phyloP scores from a whole-genome alignment of 2,888 invertebrate genomes.

The Eulithis prunata region DNA sequence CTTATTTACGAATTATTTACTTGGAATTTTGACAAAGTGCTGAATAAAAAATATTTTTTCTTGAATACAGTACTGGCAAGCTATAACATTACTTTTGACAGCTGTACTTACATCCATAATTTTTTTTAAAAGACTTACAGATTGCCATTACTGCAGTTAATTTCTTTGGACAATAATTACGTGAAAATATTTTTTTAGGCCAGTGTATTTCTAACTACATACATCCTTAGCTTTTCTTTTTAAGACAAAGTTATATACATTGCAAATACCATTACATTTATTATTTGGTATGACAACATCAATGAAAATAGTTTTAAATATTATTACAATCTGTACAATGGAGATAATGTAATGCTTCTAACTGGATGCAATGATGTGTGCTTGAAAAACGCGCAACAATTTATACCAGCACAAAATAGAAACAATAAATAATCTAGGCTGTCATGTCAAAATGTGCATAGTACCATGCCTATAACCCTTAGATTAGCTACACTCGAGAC shows the following conservation, averaged over 20 bases:
- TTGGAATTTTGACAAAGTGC: slow-evolving; percentile 30
- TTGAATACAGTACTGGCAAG: slow-evolving; percentile 3
- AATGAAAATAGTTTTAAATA: slow-evolving; percentile 66
- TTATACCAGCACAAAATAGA: not conserved
- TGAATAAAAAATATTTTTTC: slow-evolving; percentile 16
- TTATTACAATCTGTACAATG: slow-evolving; percentile 60
- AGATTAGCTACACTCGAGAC: too few species aligned
- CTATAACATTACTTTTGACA: not conserved
- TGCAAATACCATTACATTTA: slow-evolving; percentile 55
- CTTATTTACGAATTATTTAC: slow-evolving; percentile 57
- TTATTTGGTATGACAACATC: slow-evolving; percentile 54
- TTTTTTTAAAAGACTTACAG: not conserved
- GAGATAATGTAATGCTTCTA: slow-evolving; percentile 5
- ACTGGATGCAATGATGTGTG: not conserved
- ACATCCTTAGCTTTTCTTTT: slow-evolving; percentile 56
- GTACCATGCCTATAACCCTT: too few species aligned
- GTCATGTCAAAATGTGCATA: too few species aligned
- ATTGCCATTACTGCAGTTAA: slow-evolving; percentile 7
- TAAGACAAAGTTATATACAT: slow-evolving; percentile 49
- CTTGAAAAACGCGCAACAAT: not conserved
- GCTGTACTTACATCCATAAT: not conserved
- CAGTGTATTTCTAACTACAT: slow-evolving; percentile 52
- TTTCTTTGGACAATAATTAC: slow-evolving; percentile 16
- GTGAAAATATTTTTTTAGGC: slow-evolving; percentile 37
- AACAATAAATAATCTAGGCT: too few species aligned